Base-by-base conservation (phyloP, 2,888 invertebrate genomes). In the Drosophila macrothrix region DNA sequence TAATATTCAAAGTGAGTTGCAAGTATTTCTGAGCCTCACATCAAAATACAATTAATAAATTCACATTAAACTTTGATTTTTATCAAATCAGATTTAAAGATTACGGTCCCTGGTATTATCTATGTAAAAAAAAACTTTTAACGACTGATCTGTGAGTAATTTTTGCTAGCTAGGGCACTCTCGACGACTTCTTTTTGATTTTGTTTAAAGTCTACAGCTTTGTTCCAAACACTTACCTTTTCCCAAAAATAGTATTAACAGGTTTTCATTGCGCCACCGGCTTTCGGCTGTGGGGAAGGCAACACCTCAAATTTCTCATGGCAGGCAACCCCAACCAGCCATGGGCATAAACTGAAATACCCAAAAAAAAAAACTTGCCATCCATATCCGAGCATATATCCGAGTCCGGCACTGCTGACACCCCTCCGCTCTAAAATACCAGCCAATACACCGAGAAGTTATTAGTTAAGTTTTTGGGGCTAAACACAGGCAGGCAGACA, bases 381-480 rank as follows among this genome's bases (percentile, higher is more conserved):
- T 19, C 28, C 16, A 50, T 4, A 56, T n/a, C 39, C 39, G n/a
- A 56, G 55, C 39, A 6, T 37, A 55, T 12, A 55, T 19, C 50
- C 25, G n/a, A 29, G 33, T 46, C 33, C 25, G n/a, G 22, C 52
- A 50, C 52, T 10, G 29, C 29, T 37, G 22, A 37, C 49, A 31
- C n/a, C 28, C 14, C 31, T 10, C 5, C 22, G 37, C 41, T 28
- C 37, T 7, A 56, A 55, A 58, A 68, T 53, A 37, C 37, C 62
- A 58, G 60, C 59, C 55, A 60, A 64, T 73, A 82, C 62, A 82
- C 78, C 62, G 58, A 78, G 78, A 59, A 82, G 73, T 82, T 79
- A 79, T 82, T 82, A 79, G 79, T 82, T 82, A 70, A 67, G 70
- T 82, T 80, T 80, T 66, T 67, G 49, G 74, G 62, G 58, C 55